Conservation (phyloP, 2,113 vertebrate species). For the Heliornis fulica region DNA sequence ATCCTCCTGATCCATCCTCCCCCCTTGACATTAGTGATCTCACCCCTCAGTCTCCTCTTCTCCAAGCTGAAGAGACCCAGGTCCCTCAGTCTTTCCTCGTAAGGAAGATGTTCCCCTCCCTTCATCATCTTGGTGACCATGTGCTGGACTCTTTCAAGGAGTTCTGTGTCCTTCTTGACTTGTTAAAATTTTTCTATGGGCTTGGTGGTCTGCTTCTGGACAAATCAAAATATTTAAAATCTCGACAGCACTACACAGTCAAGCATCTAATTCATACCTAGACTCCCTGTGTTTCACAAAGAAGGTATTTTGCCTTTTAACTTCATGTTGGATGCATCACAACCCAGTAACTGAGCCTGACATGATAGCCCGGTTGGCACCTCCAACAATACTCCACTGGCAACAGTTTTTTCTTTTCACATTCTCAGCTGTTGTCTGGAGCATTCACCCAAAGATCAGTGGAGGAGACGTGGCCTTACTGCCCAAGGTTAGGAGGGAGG, state of each 20-base stretch:
- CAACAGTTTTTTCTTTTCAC: not conserved
- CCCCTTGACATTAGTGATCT: too few relatives aligned
- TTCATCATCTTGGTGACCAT: too few relatives aligned
- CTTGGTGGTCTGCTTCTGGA: not conserved
- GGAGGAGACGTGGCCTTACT: rapidly evolving
- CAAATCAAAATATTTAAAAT: not conserved
- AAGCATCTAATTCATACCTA: not conserved
- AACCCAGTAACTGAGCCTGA: not conserved
- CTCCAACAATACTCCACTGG: not conserved
- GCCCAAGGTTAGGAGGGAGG: not conserved
- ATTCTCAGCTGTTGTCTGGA: not conserved
- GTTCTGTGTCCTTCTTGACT: too few relatives aligned
- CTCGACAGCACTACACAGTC: not conserved
- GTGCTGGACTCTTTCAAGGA: too few relatives aligned
- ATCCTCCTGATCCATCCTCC: too few relatives aligned
- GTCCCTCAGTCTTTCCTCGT: too few relatives aligned
- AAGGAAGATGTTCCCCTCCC: too few relatives aligned
- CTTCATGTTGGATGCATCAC: not conserved
- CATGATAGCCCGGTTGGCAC: rapidly evolving
- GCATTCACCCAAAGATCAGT: not conserved
- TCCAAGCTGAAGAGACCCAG: too few relatives aligned
- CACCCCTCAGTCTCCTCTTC: too few relatives aligned
- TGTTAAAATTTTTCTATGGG: not conserved
- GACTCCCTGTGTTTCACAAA: not conserved
- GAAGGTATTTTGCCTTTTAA: not conserved